phyloP scores from a whole-genome alignment of 64 coral and sea anemone genomes.

The Stichodactyla mertensii region DNA sequence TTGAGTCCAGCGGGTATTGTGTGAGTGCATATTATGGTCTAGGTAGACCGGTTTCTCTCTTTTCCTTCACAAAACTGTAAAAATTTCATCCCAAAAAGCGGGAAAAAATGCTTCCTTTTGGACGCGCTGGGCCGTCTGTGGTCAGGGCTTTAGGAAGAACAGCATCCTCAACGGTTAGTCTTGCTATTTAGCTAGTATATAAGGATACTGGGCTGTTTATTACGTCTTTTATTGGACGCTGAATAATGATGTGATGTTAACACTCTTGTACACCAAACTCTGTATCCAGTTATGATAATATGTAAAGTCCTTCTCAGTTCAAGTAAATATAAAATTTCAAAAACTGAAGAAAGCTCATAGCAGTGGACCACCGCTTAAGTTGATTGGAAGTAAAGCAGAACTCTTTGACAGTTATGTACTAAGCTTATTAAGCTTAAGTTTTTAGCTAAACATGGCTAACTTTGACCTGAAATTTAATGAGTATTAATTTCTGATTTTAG shows the following conservation, averaged over 20 bases:
- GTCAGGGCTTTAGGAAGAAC: slow-evolving; percentile 42
- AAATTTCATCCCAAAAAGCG: neutral
- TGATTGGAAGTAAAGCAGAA: too few species aligned
- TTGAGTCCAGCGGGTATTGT: slow-evolving; percentile 30
- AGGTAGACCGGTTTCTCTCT: neutral
- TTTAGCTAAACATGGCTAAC: too few species aligned
- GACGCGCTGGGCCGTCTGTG: slow-evolving; percentile 37
- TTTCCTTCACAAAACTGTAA: neutral
- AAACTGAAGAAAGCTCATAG: too few species aligned
- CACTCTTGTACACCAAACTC: neutral
- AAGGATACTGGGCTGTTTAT: neutral
- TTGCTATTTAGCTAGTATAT: neutral
- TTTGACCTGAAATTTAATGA: neutral
- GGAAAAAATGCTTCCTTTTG: slow-evolving; percentile 64
- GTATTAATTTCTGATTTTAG: slow-evolving; percentile 11
- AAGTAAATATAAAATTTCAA: too few species aligned
- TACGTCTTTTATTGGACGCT: neutral
- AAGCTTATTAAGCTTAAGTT: too few species aligned
- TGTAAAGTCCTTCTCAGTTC: too few species aligned
- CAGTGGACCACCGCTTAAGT: too few species aligned
- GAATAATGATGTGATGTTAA: neutral
- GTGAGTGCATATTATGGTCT: slow-evolving; percentile 74
- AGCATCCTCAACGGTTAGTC: slow-evolving; percentile 45
- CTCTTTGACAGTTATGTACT: too few species aligned
- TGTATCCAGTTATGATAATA: too few species aligned